Conservation (phyloP, 2,888 invertebrate genomes). For the Boloria euphrosyne region DNA sequence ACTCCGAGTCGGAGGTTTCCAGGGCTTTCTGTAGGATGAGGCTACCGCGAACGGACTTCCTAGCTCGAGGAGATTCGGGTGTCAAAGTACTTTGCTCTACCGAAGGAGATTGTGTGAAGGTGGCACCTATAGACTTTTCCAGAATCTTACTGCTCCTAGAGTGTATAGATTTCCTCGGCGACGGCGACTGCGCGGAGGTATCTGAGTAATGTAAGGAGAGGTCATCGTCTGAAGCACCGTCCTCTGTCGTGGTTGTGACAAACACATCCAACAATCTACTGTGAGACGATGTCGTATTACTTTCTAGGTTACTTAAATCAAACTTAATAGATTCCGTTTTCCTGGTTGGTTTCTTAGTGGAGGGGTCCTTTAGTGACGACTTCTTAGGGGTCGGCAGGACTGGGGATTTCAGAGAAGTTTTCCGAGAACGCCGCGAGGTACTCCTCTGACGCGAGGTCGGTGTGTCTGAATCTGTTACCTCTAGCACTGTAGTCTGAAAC, state of each 20-base stretch:
- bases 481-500: conserved; percentile 18
- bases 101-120: conserved; percentile 25
- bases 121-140: conserved; percentile 47
- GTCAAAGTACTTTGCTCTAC: conserved; percentile 39
- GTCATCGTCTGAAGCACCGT: conserved; percentile 46
- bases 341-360: conserved; percentile 48
- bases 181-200: conserved; percentile 48
- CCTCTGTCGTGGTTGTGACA: conserved; percentile 37
- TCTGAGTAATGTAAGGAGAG: conserved; percentile 58
- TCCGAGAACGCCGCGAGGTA: conserved; percentile 13
- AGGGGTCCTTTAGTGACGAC: conserved; percentile 64
- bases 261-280: conserved; percentile 43
- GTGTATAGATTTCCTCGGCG: conserved; percentile 54
- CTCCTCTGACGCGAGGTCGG: not conserved
- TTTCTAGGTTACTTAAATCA: conserved; percentile 67
- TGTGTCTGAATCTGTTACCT: conserved; percentile 14
- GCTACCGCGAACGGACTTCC: conserved; percentile 51
- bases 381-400: conserved; percentile 54
- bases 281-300: conserved; percentile 33
- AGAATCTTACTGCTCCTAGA: conserved; percentile 57
- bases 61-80: conserved; percentile 43
- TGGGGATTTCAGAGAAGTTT: conserved; percentile 39
- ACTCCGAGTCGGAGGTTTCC: conserved; percentile 33
- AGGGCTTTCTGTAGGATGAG: conserved; percentile 53
- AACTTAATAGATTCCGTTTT: conserved; percentile 72